Base-by-base conservation (phyloP, 2,113 vertebrate genomes). In the Malurus cyaneus region DNA sequence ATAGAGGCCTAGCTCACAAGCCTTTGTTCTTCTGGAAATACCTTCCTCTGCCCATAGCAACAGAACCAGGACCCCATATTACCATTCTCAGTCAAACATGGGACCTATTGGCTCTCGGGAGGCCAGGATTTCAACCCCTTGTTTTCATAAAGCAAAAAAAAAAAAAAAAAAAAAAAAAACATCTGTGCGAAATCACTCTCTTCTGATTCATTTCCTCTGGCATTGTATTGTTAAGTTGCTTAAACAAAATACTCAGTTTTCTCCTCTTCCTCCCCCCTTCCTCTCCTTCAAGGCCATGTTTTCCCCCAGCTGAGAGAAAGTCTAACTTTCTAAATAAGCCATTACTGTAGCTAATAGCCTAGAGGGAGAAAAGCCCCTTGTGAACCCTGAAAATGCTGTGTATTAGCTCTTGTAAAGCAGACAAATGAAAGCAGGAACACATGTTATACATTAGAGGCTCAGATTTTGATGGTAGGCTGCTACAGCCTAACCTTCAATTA, bases 191-290 rank as follows among this genome's bases (percentile, higher is more conserved):
- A 94, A 92, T 90, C 93, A 34, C 44, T 83, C 50, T 88, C 60
- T 47, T 82, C 76, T 88, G 88, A 96, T 95, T 97, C 88, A 96
- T 96, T 96, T 97, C 94, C 94, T 91, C 50, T 87, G 62, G 92
- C 56, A 66, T 31, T 89, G 80, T 85, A 82, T 57, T 86, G 56
- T 82, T 83, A 94, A 72, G n/a, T 77, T 89, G 84, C 92, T 81
- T 66, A 87, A 95, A 88, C 80, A 92, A 89, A 95, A 87, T 20
- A n/a, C 49, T 77, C 83, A 1, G 19, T 86, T 96, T 93, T 91
- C 76, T 76, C 70, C 62, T 81, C 34, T 91, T 94, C 84, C 49
- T 70, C 56, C 56, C 54, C 25, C 39, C 70, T 52, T 92, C 78
- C 49, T 54, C 49, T 66, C 73, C 54, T 93, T 59, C 36, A 87